Evolutionary conservation across 2,888 invertebrate genomes (phyloP).

Genomic region (Stenotaenia linearis): DNA sequence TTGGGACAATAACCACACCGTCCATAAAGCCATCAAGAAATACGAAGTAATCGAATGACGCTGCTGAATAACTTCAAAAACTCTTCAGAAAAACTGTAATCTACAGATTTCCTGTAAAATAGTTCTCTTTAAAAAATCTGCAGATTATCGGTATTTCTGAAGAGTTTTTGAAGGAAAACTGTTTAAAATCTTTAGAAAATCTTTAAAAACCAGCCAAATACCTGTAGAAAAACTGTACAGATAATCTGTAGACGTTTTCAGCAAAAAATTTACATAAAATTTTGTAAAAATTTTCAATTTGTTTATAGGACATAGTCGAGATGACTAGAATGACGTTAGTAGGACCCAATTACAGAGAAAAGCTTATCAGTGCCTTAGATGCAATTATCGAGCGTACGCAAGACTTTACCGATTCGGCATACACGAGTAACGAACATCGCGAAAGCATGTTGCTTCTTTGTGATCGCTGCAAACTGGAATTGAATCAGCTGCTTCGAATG

Average conservation of each 20-base stretch:
- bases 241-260: too few species aligned
- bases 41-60: slow-evolving; percentile 58
- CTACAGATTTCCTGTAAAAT: too few species aligned
- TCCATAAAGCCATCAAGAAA: slow-evolving; percentile 74
- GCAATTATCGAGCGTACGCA: slow-evolving; percentile 84
- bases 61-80: too few species aligned
- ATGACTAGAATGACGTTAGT: slow-evolving; percentile 76
- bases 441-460: slow-evolving; percentile 84
- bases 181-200: too few species aligned
- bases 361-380: slow-evolving; percentile 78
- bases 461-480: slow-evolving; percentile 83
- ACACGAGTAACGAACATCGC: slow-evolving; percentile 93
- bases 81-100: too few species aligned
- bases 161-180: too few species aligned
- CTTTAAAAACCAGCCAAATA: too few species aligned
- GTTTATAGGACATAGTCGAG: slow-evolving; percentile 68
- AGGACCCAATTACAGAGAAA: slow-evolving; percentile 62
- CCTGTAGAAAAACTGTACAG: too few species aligned
- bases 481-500: slow-evolving; percentile 80
- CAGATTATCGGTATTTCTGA: too few species aligned
- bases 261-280: too few species aligned
- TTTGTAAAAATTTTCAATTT: slow-evolving; percentile 17
- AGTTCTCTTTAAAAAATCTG: too few species aligned
- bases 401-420: slow-evolving; percentile 99
- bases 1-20: slow-evolving; percentile 63